Base-by-base conservation (phyloP, 2,797 vertebrate species). In the Odontamblyopus rebecca region DNA sequence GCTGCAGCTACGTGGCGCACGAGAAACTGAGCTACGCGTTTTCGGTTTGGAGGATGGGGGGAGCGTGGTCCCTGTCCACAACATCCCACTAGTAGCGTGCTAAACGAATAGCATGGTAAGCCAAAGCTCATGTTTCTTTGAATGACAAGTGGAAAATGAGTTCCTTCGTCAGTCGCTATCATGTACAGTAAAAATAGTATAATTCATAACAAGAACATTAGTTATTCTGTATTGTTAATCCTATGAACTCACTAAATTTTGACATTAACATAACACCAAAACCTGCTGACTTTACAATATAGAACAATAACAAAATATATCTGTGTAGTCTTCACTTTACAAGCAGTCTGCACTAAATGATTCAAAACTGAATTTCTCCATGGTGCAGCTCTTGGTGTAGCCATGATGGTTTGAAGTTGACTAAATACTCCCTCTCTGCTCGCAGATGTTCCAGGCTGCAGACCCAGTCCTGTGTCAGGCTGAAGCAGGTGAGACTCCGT, bases 11-110 rank as follows among this genome's bases (percentile, higher is more conserved):
- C 94, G 96, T 98, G 94, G 97, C 97, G 90, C 97, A 98, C 85
- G 97, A 99, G 87, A 91, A 96, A 75, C 93, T 99, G 86, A 98
- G 97, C 93, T 99, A 99, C 89, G 97, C 97, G 82, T 99, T 99
- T 93, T 99, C 97, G 0, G 97, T 99, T 66, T 98, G 97, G 97
- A 96, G 97, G 92, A 99, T 98, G 97, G 97, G 97, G 86, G 97
- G 96, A 84, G 95, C 96, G 84, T 98, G 96, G 95, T 97, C 96
- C 94, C 92, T 98, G 96, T 97, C 97, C 68, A 95, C 91, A 0
- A 69, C 96, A 76, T 97, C 96, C 87, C 97, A 97, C 94, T 98
- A 96, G 77, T 67, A 66, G 26, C 38, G 89, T 82, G 85, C 67
- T 69, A 85, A 79, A 72, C 69, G 30, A 63, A 68, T 71, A 67